Conservation (phyloP, 2,113 vertebrate species). For the Leptobrachium ailaonicum region DNA sequence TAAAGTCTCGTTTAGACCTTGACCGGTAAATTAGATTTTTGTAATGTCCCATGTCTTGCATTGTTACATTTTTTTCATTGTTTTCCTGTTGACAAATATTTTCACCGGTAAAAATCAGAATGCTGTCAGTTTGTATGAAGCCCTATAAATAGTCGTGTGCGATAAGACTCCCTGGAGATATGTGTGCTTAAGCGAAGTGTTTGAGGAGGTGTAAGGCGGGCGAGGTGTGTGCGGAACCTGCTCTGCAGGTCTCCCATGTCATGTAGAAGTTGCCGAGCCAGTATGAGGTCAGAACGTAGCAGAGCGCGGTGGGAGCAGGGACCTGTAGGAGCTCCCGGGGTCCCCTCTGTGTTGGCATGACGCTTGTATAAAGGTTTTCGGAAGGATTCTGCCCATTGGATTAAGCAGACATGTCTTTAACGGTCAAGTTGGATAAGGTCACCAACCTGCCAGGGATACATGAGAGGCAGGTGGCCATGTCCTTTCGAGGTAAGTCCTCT, state of each 20-base stretch:
- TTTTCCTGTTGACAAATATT: too few species aligned
- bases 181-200: conserved; percentile 27
- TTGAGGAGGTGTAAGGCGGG: conserved; percentile 32
- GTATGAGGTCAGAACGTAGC: conserved; percentile 10
- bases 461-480: conserved; percentile 79
- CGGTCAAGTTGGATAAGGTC: conserved; percentile 70
- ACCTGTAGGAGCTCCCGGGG: background rate
- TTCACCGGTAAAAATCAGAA: background rate
- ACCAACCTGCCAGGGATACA: conserved; percentile 76
- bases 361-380: background rate
- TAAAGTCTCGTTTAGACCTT: too few species aligned
- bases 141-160: conserved; percentile 2
- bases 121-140: background rate
- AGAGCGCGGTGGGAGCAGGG: conserved; percentile 12
- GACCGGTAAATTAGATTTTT: too few species aligned
- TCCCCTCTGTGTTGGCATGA: conserved; percentile 14
- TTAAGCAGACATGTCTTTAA: conserved; percentile 76
- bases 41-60: too few species aligned
- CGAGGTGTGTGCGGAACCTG: conserved; percentile 29
- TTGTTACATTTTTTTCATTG: too few species aligned
- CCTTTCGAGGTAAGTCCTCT: conserved; percentile 77
- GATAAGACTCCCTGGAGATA: conserved; percentile 15
- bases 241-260: conserved; percentile 31
- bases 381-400: background rate
- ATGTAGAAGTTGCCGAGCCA: conserved; percentile 29